phyloP scores from a whole-genome alignment of 2,888 invertebrate species.

The Anodontia alba region DNA sequence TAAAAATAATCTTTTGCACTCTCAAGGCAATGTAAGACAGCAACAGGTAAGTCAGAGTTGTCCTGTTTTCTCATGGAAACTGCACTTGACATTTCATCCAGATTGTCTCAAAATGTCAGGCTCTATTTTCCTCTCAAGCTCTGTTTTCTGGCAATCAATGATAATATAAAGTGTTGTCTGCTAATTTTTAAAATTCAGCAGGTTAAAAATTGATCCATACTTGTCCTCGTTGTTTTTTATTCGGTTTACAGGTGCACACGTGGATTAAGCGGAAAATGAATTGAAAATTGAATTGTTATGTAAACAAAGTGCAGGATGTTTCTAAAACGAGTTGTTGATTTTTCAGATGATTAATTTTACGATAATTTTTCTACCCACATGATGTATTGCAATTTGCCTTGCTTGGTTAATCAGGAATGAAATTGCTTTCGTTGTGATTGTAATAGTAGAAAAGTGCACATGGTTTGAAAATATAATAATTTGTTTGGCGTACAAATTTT shows the following conservation, averaged over 20 bases:
- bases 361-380: not conserved
- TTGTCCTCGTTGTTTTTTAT: not conserved
- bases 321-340: not conserved
- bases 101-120: too few species aligned
- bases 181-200: too few species aligned
- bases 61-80: too few species aligned
- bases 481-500: too few species aligned
- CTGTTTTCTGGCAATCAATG: too few species aligned
- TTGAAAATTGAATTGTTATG: not conserved
- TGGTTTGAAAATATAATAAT: not conserved
- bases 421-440: not conserved
- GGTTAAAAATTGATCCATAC: not conserved
- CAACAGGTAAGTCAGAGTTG: too few species aligned
- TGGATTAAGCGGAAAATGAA: not conserved
- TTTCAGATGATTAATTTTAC: not conserved
- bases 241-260: not conserved
- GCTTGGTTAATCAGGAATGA: not conserved
- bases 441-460: not conserved
- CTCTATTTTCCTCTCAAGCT: too few species aligned
- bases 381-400: not conserved
- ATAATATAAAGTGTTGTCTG: too few species aligned
- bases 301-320: not conserved
- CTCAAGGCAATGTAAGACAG: too few species aligned
- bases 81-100: too few species aligned
- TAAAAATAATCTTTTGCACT: too few species aligned